These are phyloP conservation scores for Elysia crispata DNA, from an alignment of 2,888 invertebrate genomes.

Conservation along the genomic window DNA sequence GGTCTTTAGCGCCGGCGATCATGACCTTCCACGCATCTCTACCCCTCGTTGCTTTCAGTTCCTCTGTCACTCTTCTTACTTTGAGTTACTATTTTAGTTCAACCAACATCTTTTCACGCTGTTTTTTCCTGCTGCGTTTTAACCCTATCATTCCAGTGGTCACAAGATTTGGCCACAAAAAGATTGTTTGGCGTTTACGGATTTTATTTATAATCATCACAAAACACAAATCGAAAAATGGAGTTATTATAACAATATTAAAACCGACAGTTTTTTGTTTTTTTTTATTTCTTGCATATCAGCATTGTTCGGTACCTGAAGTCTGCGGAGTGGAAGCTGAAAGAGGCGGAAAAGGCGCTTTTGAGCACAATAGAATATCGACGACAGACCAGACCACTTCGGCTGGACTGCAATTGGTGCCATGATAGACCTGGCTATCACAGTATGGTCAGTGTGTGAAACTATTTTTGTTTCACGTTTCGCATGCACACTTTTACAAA, in stretches of 20 bases:
- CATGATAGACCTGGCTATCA: slow-evolving; percentile 73
- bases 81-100: too few species aligned
- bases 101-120: too few species aligned
- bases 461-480: too few species aligned
- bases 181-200: too few species aligned
- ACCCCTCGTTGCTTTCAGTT: too few species aligned
- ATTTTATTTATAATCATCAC: not conserved
- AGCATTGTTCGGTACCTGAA: slow-evolving; percentile 71
- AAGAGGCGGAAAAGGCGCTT: slow-evolving; percentile 69
- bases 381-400: slow-evolving; percentile 63
- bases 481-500: too few species aligned
- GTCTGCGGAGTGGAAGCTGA: slow-evolving; percentile 72
- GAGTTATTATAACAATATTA: not conserved
- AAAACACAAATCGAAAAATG: not conserved
- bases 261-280: not conserved
- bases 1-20: too few species aligned
- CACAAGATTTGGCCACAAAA: not conserved
- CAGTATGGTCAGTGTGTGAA: slow-evolving; percentile 66
- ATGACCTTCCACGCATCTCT: too few species aligned
- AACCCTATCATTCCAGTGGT: too few species aligned
- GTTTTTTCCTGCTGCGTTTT: too few species aligned
- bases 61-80: too few species aligned
- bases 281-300: slow-evolving; percentile 13
- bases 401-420: slow-evolving; percentile 72
- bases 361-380: slow-evolving; percentile 72